phyloP scores from a whole-genome alignment of 92 coral and sea anemone genomes.

The Palythoa grandiflora region DNA sequence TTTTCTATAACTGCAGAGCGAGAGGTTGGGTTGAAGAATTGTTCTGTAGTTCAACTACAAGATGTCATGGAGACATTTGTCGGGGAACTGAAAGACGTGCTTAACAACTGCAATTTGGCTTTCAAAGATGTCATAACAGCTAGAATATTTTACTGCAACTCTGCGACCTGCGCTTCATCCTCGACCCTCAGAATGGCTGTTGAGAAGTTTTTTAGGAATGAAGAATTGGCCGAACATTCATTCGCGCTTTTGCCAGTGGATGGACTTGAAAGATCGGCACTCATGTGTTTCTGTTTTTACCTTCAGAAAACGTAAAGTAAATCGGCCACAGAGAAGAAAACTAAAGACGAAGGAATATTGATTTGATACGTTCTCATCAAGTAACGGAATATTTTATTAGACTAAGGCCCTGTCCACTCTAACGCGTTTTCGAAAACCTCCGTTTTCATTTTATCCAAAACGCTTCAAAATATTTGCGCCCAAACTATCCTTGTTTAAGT shows the following conservation, averaged over 20 bases:
- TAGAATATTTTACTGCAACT: constrained; percentile 35
- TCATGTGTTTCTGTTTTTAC: constrained; percentile 4
- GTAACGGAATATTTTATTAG: no score
- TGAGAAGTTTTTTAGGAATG: not conserved
- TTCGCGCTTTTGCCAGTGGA: constrained; percentile 19
- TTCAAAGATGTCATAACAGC: constrained; percentile 21
- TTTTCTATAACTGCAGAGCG: constrained; percentile 13
- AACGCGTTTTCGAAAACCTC: no score
- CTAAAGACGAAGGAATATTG: no score
- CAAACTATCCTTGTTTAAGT: no score
- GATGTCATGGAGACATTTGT: constrained; percentile 26
- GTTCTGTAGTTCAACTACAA: constrained; percentile 2
- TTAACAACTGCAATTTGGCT: not conserved
- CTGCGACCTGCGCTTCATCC: not conserved
- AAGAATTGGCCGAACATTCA: not conserved
- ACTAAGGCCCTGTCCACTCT: no score
- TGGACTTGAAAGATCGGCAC: not conserved
- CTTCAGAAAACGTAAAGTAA: not conserved
- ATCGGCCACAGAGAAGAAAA: not conserved
- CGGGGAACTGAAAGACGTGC: constrained; percentile 3
- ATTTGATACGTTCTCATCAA: no score
- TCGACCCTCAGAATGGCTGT: constrained; percentile 6
- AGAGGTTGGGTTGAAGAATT: not conserved
- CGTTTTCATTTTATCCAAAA: no score
- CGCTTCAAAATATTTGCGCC: no score